Evolutionary conservation across 2,888 invertebrate genomes (phyloP).

Genomic region (Thelaira solivaga): DNA sequence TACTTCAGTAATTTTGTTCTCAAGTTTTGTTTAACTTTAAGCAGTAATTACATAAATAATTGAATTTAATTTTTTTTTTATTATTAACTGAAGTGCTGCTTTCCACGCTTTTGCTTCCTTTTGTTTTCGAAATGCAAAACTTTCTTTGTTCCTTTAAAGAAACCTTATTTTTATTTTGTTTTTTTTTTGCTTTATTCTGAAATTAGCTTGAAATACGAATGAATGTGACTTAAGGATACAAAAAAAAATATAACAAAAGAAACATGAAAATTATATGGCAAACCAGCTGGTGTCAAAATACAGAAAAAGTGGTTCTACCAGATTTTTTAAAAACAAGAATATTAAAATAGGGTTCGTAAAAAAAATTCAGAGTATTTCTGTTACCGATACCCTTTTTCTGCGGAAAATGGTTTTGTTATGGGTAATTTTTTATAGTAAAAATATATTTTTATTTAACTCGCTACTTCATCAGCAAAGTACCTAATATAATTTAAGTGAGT

Average conservation of each 20-base stretch:
- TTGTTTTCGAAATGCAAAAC: neutral
- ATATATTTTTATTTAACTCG: no score
- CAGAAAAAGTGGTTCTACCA: constrained; percentile 46
- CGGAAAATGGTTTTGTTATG: no score
- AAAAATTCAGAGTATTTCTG: no score
- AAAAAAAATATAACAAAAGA: neutral
- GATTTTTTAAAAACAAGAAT: neutral
- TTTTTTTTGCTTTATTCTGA: constrained; percentile 1
- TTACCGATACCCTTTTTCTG: no score
- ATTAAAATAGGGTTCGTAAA: constrained; percentile 24
- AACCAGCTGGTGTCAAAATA: constrained; percentile 58
- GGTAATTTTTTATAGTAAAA: no score
- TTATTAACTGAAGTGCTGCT: constrained; percentile 9
- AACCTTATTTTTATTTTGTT: constrained; percentile 34
- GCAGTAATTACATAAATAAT: neutral
- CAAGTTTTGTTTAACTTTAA: neutral
- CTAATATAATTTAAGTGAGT: no score
- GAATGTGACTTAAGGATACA: constrained; percentile 11
- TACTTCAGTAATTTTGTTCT: neutral
- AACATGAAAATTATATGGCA: constrained; percentile 18
- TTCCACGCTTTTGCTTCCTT: constrained; percentile 40
- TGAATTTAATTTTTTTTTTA: neutral
- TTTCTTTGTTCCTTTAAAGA: constrained; percentile 29
- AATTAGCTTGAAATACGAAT: constrained; percentile 52
- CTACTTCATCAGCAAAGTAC: no score